Base-by-base conservation (phyloP, 2,888 invertebrate species). In the Drosophila antonietae region DNA sequence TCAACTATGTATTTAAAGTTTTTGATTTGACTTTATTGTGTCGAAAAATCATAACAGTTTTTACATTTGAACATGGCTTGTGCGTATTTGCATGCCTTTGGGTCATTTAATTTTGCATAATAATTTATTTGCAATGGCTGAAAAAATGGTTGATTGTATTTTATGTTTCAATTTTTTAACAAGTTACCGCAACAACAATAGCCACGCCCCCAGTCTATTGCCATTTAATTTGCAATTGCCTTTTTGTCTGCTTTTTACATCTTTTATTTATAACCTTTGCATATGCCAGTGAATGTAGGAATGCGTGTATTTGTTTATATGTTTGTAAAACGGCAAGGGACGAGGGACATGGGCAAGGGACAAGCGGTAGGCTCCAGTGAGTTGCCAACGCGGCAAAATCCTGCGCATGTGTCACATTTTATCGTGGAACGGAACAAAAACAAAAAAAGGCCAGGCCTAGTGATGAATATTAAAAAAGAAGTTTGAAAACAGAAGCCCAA, bases 101-200 rank as follows among this genome's bases (percentile, higher is more conserved):
- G 88, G 85, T 79, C 82, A 87, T 83, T 88, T 88, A 83, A 88
- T 88, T 85, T 82, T 76, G 81, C 78, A 83, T 85, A 83, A 88
- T 89, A 89, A 88, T 88, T 89, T 89, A 89, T 89, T 86, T 89
- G 88, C 73, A 61, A 78, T 80, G 68, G 41, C 33, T 64, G 75
- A 78, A 75, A 82, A 78, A 81, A 75, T 71, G 68, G 63, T 76
- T 78, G 71, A 81, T 81, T 83, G 73, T 70, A 81, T 81, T 87
- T 88, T 88, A 87, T 87, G 89, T 85, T 82, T 88, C 73, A 85
- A 86, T 89, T 81, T 82, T 85, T 81, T 78, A 82, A 65, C 70
- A 79, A 41, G 66, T 55, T 35, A 37, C 39, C 33, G 47, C 59
- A 68, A 60, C 69, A 80, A 83, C 88, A 83, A 88, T 78, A 74